Conservation (phyloP, 2,113 vertebrate species). For the Patagioenas fasciata region DNA sequence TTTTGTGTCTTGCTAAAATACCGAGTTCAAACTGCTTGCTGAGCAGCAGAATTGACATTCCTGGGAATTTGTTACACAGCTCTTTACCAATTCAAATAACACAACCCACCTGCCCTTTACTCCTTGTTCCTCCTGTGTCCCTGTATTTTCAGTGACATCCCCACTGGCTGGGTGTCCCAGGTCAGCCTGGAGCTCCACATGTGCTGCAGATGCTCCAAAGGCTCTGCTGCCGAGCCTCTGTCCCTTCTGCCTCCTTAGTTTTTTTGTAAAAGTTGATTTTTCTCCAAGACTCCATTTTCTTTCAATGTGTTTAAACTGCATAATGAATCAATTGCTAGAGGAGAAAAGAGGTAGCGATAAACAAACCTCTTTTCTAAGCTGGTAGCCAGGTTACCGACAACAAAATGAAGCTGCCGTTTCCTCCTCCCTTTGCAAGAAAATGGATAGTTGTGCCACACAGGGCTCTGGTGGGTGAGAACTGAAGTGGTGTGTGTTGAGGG, state of each 20-base stretch:
- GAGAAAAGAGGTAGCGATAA: not conserved
- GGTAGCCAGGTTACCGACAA: not conserved
- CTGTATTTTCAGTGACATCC: not conserved
- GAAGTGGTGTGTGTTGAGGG: not conserved
- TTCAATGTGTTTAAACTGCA: not conserved
- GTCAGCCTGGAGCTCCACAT: not conserved
- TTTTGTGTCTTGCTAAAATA: not conserved
- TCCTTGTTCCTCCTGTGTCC: not conserved
- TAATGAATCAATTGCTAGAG: not conserved
- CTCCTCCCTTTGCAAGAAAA: not conserved
- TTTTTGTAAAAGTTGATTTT: not conserved
- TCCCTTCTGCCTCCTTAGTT: not conserved
- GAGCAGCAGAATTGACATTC: not conserved
- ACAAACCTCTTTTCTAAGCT: not conserved
- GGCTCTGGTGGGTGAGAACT: fast-evolving
- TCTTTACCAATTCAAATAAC: not conserved
- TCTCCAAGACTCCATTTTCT: not conserved
- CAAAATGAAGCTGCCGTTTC: not conserved
- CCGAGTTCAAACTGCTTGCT: not conserved
- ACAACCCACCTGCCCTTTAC: not conserved
- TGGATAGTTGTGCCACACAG: not conserved
- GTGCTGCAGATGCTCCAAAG: not conserved
- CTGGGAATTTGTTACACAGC: not conserved
- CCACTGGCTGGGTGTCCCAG: not conserved
- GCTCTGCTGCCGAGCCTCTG: not conserved